Percentiles rank a stretch among this genome's conserved stretches.
Evolutionary conservation across 2,888 invertebrate species (phyloP).

Genomic region (Drosophila mimetica): DNA sequence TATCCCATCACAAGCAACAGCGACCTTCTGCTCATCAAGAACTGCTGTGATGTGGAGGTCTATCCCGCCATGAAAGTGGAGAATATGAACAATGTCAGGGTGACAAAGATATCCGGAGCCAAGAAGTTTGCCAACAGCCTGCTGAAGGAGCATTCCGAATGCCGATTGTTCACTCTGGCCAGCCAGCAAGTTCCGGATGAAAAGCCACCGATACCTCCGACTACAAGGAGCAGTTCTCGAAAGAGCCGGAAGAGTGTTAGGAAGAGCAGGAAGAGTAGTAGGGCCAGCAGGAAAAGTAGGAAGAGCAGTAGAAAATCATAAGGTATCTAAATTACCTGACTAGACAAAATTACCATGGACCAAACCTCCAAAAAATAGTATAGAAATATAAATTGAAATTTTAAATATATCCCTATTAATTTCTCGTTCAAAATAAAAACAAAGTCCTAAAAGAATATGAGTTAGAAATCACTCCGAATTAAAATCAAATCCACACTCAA

Average conservation of each 20-base stretch:
- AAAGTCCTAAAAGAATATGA: neutral
- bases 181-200: neutral
- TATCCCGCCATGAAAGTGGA: constrained; percentile 50
- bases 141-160: constrained; percentile 38
- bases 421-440: neutral
- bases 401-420: neutral
- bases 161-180: constrained; percentile 17
- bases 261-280: constrained; percentile 1
- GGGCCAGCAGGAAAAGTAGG: constrained; percentile 7
- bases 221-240: neutral
- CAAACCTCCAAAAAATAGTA: no score
- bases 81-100: constrained; percentile 62
- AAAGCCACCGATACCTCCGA: neutral
- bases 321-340: neutral
- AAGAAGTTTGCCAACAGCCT: constrained; percentile 41
- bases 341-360: neutral
- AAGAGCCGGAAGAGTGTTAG: neutral
- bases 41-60: constrained; percentile 63
- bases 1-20: constrained; percentile 52
- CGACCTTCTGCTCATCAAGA: constrained; percentile 51
- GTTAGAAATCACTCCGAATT: neutral
- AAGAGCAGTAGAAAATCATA: constrained; percentile 26
- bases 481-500: neutral
- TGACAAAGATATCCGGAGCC: constrained; percentile 42
- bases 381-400: neutral